Evolutionary conservation across 2,113 vertebrate species (phyloP).

Genomic region (Gallinago undulata): DNA sequence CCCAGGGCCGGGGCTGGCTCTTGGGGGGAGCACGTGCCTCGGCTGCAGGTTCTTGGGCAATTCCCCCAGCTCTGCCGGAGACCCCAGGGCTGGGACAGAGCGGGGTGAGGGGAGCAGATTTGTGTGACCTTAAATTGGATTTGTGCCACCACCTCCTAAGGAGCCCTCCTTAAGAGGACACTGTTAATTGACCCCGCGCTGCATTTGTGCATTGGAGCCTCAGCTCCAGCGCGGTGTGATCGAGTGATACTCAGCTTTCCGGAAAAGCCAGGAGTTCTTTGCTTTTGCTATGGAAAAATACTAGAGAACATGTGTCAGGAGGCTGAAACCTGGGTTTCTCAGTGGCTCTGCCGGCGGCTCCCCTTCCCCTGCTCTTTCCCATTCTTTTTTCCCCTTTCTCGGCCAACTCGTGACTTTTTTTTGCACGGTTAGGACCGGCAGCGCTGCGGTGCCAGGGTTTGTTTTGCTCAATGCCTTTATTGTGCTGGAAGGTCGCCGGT

Average conservation of each 20-base stretch:
- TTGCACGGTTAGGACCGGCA: background rate
- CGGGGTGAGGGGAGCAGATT: background rate
- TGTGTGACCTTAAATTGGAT: background rate
- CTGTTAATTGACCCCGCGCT: background rate
- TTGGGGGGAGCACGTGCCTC: fast-evolving
- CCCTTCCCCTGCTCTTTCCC: background rate
- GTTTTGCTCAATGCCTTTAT: background rate
- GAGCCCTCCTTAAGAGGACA: background rate
- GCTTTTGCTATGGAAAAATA: background rate
- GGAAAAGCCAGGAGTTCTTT: background rate
- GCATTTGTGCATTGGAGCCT: background rate
- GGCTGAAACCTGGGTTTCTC: background rate
- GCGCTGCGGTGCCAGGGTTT: background rate
- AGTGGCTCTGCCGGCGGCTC: background rate
- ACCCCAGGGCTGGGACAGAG: background rate
- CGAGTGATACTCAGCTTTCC: background rate
- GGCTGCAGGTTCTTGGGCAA: background rate
- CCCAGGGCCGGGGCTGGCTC: background rate
- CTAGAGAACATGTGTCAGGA: background rate
- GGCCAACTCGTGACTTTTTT: background rate
- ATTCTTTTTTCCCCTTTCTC: background rate
- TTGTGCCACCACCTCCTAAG: background rate
- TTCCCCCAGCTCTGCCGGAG: background rate
- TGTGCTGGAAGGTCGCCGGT: background rate
- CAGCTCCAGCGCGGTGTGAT: fast-evolving